Evolutionary conservation across 1,140 invertebrate species (phyloP).

Genomic region (Polypedilum vanderplanki): DNA sequence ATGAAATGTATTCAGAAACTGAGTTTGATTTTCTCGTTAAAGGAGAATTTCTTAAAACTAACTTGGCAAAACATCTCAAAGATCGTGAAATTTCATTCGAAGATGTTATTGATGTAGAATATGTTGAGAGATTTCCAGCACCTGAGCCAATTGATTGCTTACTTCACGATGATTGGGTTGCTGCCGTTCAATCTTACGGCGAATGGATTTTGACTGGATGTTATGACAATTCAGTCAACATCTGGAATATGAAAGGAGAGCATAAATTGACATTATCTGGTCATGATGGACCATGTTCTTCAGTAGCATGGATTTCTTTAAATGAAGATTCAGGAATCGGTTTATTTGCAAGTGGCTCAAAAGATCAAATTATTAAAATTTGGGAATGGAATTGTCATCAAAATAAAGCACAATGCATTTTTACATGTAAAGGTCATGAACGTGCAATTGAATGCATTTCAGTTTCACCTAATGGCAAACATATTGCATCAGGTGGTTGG

Average conservation of each 20-base stretch:
- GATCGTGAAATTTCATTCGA: slow-evolving; percentile 64
- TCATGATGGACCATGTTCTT: slow-evolving; percentile 79
- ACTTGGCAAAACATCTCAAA: slow-evolving; percentile 61
- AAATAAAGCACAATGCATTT: slow-evolving; percentile 73
- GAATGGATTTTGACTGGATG: slow-evolving; percentile 90
- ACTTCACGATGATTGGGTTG: slow-evolving; percentile 94
- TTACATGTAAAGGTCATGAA: slow-evolving; percentile 80
- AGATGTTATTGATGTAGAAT: slow-evolving; percentile 78
- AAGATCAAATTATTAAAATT: slow-evolving; percentile 85
- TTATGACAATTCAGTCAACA: slow-evolving; percentile 87
- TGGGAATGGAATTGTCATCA: slow-evolving; percentile 78
- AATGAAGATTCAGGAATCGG: slow-evolving; percentile 49
- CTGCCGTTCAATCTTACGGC: slow-evolving; percentile 63
- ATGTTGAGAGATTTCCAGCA: slow-evolving; percentile 77
- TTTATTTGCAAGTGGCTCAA: slow-evolving; percentile 76
- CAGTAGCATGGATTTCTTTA: slow-evolving; percentile 74
- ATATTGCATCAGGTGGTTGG: slow-evolving; percentile 88
- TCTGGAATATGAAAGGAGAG: slow-evolving; percentile 81
- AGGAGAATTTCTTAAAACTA: slow-evolving; percentile 62
- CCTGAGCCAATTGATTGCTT: slow-evolving; percentile 85
- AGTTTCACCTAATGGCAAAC: slow-evolving; percentile 55
- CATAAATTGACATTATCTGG: slow-evolving; percentile 76
- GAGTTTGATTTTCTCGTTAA: slow-evolving; percentile 86
- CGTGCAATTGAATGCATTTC: slow-evolving; percentile 79
- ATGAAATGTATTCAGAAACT: slow-evolving; percentile 41